Percentiles rank a stretch among this genome's conserved stretches.
These are phyloP conservation scores for Oncorhynchus tshawytscha DNA, from an alignment of 2,113 vertebrate genomes.

Conservation along the genomic window DNA sequence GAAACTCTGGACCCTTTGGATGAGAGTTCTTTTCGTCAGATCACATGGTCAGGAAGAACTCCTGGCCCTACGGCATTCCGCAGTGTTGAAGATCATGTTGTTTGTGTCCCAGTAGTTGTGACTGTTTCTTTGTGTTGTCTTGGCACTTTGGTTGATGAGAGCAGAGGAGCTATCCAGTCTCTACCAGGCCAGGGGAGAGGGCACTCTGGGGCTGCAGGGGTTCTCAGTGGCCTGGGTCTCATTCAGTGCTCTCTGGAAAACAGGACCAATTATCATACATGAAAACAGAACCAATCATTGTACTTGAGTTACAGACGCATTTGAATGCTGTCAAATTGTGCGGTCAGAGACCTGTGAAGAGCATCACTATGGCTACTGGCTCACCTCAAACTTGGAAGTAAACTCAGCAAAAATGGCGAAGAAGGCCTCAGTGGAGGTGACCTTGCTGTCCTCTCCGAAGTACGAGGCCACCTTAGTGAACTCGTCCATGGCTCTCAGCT, in stretches of 20 bases:
- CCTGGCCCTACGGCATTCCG: no score
- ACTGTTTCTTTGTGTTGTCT: constrained; percentile 46
- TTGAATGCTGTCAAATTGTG: background rate
- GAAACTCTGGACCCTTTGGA: no score
- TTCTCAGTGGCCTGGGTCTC: constrained; percentile 85
- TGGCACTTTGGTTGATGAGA: constrained; percentile 69
- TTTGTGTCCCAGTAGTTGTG: constrained; percentile 37
- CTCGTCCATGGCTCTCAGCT: constrained; percentile 88
- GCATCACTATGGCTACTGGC: constrained; percentile 12
- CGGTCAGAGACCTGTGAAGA: background rate
- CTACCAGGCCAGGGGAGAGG: constrained; percentile 95
- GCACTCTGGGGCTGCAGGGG: constrained; percentile 83
- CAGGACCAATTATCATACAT: constrained; percentile 9
- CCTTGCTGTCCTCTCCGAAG: constrained; percentile 93
- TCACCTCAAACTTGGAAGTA: constrained; percentile 96
- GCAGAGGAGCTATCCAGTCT: constrained; percentile 34
- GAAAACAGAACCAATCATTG: no score
- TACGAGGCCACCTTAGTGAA: constrained; percentile 87
- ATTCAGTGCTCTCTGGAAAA: constrained; percentile 83
- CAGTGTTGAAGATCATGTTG: constrained; percentile 27
- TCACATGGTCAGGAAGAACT: background rate
- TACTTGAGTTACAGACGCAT: background rate
- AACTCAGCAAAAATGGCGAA: constrained; percentile 97
- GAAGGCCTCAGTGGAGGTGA: constrained; percentile 88
- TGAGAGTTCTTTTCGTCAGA: background rate